Evolutionary conservation across 2,888 invertebrate genomes (phyloP).

Genomic region (Drosophila kuntzei): DNA sequence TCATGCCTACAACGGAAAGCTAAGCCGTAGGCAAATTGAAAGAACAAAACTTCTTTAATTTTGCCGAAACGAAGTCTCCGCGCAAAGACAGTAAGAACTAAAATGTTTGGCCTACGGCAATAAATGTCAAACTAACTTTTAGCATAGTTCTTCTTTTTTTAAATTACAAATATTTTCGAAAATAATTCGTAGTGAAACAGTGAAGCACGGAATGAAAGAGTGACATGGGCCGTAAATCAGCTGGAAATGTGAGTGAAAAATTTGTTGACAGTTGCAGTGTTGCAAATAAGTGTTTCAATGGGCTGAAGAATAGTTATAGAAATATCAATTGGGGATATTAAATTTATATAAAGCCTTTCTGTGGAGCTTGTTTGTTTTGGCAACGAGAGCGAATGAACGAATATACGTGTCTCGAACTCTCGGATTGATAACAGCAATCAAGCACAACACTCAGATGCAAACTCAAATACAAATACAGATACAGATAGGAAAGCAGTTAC

Average conservation of each 20-base stretch:
- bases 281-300: slow-evolving; percentile 48
- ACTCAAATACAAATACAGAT: slow-evolving; percentile 14
- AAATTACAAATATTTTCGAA: slow-evolving; percentile 65
- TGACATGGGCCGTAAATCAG: slow-evolving; percentile 31
- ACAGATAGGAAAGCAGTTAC: slow-evolving; percentile 16
- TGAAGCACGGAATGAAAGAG: not conserved
- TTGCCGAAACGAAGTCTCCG: slow-evolving; percentile 56
- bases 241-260: slow-evolving; percentile 33
- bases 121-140: slow-evolving; percentile 74
- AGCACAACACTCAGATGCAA: slow-evolving; percentile 34
- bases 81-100: slow-evolving; percentile 46
- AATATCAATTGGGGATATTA: slow-evolving; percentile 44
- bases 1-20: slow-evolving; percentile 38
- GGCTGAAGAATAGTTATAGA: not conserved
- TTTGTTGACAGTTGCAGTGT: slow-evolving; percentile 38
- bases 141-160: slow-evolving; percentile 56
- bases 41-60: slow-evolving; percentile 78
- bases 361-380: slow-evolving; percentile 37
- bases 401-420: slow-evolving; percentile 26
- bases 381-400: slow-evolving; percentile 1
- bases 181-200: not conserved
- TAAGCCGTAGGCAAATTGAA: slow-evolving; percentile 65
- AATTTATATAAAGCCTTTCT: slow-evolving; percentile 46
- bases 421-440: slow-evolving; percentile 53
- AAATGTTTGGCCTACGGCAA: slow-evolving; percentile 76